Base-by-base conservation (phyloP, 1,140 invertebrate genomes). In the Musca domestica region DNA sequence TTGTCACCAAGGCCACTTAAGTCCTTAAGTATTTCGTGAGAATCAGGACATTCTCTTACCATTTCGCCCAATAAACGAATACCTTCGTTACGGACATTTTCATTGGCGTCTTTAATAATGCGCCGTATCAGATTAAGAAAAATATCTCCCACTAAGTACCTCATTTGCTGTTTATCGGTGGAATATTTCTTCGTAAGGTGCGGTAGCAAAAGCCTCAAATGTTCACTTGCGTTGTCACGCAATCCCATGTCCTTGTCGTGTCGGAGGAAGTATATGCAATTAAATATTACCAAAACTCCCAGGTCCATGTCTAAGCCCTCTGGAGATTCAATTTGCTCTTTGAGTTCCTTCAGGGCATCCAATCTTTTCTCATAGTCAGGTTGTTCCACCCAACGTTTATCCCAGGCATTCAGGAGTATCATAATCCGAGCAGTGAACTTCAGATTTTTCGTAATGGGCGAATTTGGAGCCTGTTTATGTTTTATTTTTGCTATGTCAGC, bases 311-410 rank as follows among this genome's bases (percentile, higher is more conserved):
- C 86, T 19, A 91, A 80, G 67, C 83, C 75, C 20, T 34, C 12
- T 15, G 49, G 7, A 0, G 52, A 14, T 7, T 71, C 67, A 41
- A 91, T 80, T 23, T 81, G 69, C 64, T 88, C 86, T 2, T 25
- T 56, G 48, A 96, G 86, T 71, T 85, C 77, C 69, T 87, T 86
- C 63, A 93, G 92, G 0, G 90, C 87, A 64, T 90, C 87, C 14
- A 97, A 80, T 71, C 96, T 85, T 69, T 85, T 86, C 52, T 92
- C 87, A 76, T 93, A 96, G 82, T 98, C 95, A 0, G 96, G 94
- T 76, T 98, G 95, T 71, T 98, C 95, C 7, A 97, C 85, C 87
- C 92, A 92, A 66, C 88, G 87, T 20, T 85, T 83, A 82, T 98
- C 92, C 85, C 88, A 97, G 0, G 95, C 88, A 84, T 98, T 98